Base-by-base conservation (phyloP, 2,113 vertebrate genomes). In the Brachyhypopomus occidentalis region DNA sequence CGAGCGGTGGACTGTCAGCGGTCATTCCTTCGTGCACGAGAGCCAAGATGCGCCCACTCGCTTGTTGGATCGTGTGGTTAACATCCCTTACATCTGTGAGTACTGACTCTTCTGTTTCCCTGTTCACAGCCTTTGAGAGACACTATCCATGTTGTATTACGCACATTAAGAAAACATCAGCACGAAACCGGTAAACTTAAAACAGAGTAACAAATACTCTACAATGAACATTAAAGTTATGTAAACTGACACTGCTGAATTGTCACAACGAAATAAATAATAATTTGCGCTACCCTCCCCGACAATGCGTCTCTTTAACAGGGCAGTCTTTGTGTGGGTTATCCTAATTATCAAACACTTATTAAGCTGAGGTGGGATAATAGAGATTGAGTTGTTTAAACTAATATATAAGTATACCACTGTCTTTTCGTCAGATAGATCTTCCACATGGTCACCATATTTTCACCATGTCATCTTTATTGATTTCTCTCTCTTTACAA, bases 81-180 rank as follows among this genome's bases (percentile, higher is more conserved):
- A 25, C 60, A 0, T 75, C 45, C 12, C 41, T 85, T 2, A 72
- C 79, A 41, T 27, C 30, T 52, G 84, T 85, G 58, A 85, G 84
- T 85, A 82, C 16, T 17, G 7, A 38, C 64, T 2, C 30, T 34
- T 19, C 36, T 19, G 30, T 30, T n/a, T 19, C 36, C 7, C 16
- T 45, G 12, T 52, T 52, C 2, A 12, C 5, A 52, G 12, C 45
- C 45, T 52, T 41, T 41, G 41, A 7, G 30, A 63, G 11, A 4
- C 23, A 17, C 5, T 64, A 30, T 30, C 0, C 27, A 41, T 41
- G 9, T 7, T 8, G 5, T 4, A 7, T 41, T 41, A 41, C 1
- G 41, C 41, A 2, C 1, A 41, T 41, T 41, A 41, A 8, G 41
- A 38, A 6, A 6, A 41, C 9, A 52, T 52, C 9, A 14, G 45